Evolutionary conservation across 2,113 vertebrate species (phyloP).

Genomic region (Scopus umbretta): DNA sequence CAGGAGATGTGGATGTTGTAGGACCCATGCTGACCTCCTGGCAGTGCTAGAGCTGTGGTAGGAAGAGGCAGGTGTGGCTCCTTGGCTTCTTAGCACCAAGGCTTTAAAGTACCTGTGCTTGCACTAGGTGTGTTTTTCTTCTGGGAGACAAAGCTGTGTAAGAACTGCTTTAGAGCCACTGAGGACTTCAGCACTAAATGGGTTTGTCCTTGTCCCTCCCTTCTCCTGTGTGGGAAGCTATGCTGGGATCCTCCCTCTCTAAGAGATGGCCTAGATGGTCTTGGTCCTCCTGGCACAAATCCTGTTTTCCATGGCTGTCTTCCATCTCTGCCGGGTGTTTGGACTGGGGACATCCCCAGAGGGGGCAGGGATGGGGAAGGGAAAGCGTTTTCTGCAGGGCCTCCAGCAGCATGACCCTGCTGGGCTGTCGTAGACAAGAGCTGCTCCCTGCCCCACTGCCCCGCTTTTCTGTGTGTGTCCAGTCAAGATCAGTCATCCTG

Average conservation of each 20-base stretch:
- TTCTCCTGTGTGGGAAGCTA: neutral
- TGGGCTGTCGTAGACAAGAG: neutral
- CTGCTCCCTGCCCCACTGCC: neutral
- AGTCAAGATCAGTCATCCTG: accelerated
- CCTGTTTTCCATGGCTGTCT: neutral
- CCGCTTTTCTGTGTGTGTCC: neutral
- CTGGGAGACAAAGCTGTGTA: neutral
- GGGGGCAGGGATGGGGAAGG: neutral
- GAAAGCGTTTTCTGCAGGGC: neutral
- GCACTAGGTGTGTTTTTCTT: neutral
- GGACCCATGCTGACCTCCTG: neutral
- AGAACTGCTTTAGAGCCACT: neutral
- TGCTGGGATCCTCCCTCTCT: neutral
- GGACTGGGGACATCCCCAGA: neutral
- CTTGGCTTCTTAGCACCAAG: neutral
- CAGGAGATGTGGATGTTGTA: neutral
- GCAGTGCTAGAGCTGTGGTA: neutral
- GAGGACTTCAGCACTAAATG: neutral
- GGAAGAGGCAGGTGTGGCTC: neutral
- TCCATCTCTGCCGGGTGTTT: neutral
- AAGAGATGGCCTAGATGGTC: neutral
- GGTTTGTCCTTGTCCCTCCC: neutral
- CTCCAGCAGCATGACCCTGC: neutral
- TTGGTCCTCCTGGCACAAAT: neutral
- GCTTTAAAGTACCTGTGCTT: neutral